Base-by-base conservation (phyloP, 1,140 invertebrate genomes). In the Diachasma alloeum region DNA sequence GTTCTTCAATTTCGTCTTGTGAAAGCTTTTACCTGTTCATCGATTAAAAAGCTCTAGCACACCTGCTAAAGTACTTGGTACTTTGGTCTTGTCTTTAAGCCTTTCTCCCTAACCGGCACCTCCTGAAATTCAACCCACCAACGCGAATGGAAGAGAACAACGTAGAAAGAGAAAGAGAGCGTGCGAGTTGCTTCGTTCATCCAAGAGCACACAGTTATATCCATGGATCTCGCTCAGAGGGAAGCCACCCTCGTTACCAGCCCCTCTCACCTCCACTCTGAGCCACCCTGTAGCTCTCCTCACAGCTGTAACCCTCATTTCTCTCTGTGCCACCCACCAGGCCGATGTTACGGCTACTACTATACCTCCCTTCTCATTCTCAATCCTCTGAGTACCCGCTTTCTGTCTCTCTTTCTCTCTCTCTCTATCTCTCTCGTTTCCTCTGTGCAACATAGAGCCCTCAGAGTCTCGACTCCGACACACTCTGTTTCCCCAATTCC, bases 161-260 rank as follows among this genome's bases (percentile, higher is more conserved):
- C n/a, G n/a, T n/a, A 31, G 31, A 31, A 31, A 2, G 2, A 6
- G 19, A 10, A 31, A 63, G 24, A 63, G 6, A 4, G 59, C 4
- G 6, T 26, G 59, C 4, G 24, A 26, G 59, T 1, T 63, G 59
- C 24, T 31, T 6, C 4, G 24, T 63, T 63, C 22, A 26, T 9
- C n/a, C 24, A 63, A 63, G 59, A 63, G 24, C 59, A 26, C 59
- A 24, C 24, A 26, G 24, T 26, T 63, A 63, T 63, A 26, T 24
- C 48, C 24, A 26, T 31, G 11, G 59, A 63, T 26, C 24, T 63
- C 31, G 36, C n/a, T 72, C 79, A 79, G 82, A 83, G 80, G 76
- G 84, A 85, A 87, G 85, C 85, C 83, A 87, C 86, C 87, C 86
- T 87, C 84, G 83, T 83, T 84, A 81, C 87, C 82, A 86, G 83